phyloP scores from a whole-genome alignment of 2,797 vertebrate species.

The Parambassis ranga region DNA sequence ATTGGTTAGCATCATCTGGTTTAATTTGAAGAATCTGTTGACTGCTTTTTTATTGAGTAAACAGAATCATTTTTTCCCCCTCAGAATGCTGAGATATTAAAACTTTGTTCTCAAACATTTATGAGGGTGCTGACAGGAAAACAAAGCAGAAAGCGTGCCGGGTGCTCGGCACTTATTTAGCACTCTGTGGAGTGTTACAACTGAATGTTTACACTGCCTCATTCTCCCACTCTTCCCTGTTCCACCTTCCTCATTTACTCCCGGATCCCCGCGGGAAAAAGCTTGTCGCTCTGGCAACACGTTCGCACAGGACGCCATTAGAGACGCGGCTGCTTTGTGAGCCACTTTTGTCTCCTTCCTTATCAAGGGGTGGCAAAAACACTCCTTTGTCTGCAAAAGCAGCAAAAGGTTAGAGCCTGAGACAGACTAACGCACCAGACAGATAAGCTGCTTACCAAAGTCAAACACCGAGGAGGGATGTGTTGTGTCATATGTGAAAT shows the following conservation, averaged over 20 bases:
- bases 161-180: slow-evolving; percentile 27
- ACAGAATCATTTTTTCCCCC: slow-evolving; percentile 25
- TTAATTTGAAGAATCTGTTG: neutral
- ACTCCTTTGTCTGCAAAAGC: slow-evolving; percentile 69
- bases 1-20: neutral
- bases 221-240: slow-evolving; percentile 38
- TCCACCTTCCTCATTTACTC: slow-evolving; percentile 60
- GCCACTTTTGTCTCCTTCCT: slow-evolving; percentile 73
- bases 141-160: slow-evolving; percentile 9
- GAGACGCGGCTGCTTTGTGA: slow-evolving; percentile 63
- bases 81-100: neutral
- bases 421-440: slow-evolving; percentile 63
- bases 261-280: slow-evolving; percentile 48
- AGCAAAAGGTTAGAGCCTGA: slow-evolving; percentile 74
- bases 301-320: slow-evolving; percentile 63
- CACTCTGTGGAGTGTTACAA: slow-evolving; percentile 26
- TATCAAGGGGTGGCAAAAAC: slow-evolving; percentile 68
- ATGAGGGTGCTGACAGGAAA: slow-evolving; percentile 9
- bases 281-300: slow-evolving; percentile 65
- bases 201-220: slow-evolving; percentile 62
- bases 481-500: slow-evolving; percentile 69
- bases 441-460: slow-evolving; percentile 77
- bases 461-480: slow-evolving; percentile 73
- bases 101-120: slow-evolving; percentile 22
- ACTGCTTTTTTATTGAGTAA: slow-evolving; percentile 4